phyloP scores from a whole-genome alignment of 2,888 invertebrate genomes.

The Helobdella robusta region DNA sequence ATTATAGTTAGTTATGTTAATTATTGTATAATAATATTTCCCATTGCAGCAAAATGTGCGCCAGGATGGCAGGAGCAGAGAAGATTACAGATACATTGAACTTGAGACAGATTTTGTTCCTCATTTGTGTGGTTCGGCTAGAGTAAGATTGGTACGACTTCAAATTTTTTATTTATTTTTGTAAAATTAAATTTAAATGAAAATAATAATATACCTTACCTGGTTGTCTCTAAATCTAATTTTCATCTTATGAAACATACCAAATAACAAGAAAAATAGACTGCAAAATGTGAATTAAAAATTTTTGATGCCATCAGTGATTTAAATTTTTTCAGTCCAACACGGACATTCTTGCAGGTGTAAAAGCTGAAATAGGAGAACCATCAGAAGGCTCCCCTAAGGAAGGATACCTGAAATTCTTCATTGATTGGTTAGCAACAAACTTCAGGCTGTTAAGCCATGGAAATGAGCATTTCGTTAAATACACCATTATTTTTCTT shows the following conservation, averaged over 20 bases:
- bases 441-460: background rate
- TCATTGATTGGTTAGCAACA: slow-evolving; percentile 77
- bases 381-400: slow-evolving; percentile 66
- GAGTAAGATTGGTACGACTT: slow-evolving; percentile 46
- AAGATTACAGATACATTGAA: slow-evolving; percentile 50
- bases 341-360: slow-evolving; percentile 83
- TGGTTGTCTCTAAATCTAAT: background rate
- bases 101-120: slow-evolving; percentile 51
- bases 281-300: background rate
- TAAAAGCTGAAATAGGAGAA: slow-evolving; percentile 58
- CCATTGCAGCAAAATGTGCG: slow-evolving; percentile 52
- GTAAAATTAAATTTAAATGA: background rate
- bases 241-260: background rate
- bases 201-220: background rate
- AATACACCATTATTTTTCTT: background rate
- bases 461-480: background rate
- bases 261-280: background rate
- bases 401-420: slow-evolving; percentile 82
- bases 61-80: slow-evolving; percentile 54
- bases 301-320: background rate
- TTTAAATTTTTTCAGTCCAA: slow-evolving; percentile 56
- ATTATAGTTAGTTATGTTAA: no score
- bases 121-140: slow-evolving; percentile 51
- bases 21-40: background rate
- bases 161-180: background rate